Evolutionary conservation across 2,113 vertebrate genomes (phyloP).

Genomic region (Tetrax tetrax): DNA sequence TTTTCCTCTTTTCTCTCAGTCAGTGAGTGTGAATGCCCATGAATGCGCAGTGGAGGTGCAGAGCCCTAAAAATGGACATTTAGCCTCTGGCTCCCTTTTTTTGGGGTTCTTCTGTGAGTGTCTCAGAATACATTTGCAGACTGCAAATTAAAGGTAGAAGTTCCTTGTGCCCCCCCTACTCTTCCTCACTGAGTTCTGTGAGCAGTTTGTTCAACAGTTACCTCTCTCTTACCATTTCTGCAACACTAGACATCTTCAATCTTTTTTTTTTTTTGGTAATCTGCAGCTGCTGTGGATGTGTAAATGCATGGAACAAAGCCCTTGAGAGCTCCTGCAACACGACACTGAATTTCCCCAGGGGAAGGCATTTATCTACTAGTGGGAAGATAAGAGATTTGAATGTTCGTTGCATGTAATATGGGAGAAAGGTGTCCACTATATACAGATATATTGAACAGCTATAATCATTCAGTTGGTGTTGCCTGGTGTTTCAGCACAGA

Average conservation of each 20-base stretch:
- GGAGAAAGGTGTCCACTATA: not conserved
- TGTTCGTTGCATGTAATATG: not conserved
- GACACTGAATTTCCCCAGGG: not conserved
- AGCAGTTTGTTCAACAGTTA: not conserved
- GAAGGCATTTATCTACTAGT: not conserved
- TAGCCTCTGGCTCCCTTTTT: not conserved
- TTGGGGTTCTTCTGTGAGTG: not conserved
- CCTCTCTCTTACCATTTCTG: not conserved
- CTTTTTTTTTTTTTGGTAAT: not conserved
- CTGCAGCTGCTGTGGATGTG: not conserved
- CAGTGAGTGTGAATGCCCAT: not conserved
- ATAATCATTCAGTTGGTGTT: not conserved
- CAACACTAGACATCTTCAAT: not conserved
- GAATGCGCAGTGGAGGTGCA: not conserved
- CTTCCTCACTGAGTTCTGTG: not conserved
- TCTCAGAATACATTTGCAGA: not conserved
- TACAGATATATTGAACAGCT: not conserved
- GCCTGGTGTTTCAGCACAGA: not conserved
- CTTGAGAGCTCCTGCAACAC: not conserved
- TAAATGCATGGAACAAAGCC: not conserved
- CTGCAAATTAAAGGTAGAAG: not conserved
- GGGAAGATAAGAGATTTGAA: not conserved
- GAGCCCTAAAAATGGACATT: not conserved
- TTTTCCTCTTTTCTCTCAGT: not conserved
- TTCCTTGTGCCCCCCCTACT: not conserved